Evolutionary conservation across 2,113 vertebrate genomes (phyloP).

Genomic region (Trachemys scripta): DNA sequence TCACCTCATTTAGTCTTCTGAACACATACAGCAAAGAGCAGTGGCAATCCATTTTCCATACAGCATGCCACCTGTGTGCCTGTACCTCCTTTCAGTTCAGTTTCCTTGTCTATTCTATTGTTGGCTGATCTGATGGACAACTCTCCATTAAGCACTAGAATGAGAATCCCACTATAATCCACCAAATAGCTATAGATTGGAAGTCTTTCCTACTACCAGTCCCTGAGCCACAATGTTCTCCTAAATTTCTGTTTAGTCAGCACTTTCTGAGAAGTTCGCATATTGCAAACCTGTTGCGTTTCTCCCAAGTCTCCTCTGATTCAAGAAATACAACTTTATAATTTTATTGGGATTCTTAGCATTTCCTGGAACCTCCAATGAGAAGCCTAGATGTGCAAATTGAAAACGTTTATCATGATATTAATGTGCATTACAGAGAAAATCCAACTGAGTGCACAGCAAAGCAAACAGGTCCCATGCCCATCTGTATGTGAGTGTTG

Average conservation of each 20-base stretch:
- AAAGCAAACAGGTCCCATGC: neutral
- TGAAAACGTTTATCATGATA: accelerated
- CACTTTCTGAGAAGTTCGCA: neutral
- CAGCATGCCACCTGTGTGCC: neutral
- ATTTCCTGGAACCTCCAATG: neutral
- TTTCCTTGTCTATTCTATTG: neutral
- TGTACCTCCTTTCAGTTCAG: neutral
- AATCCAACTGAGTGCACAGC: neutral
- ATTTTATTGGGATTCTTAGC: neutral
- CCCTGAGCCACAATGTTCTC: neutral
- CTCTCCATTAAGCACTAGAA: neutral
- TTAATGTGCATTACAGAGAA: neutral
- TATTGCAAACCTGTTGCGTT: neutral
- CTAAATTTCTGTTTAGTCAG: neutral
- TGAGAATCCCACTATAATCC: neutral
- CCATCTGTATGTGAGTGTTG: neutral
- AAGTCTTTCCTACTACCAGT: neutral
- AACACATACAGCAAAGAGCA: neutral
- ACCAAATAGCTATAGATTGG: neutral
- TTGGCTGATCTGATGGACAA: neutral
- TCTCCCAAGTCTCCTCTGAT: neutral
- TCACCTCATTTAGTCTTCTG: neutral
- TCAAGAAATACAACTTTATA: neutral
- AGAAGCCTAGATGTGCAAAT: neutral
- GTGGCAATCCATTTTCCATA: neutral